Conservation (phyloP, 2,888 invertebrate species). For the Apotomis betuletana region DNA sequence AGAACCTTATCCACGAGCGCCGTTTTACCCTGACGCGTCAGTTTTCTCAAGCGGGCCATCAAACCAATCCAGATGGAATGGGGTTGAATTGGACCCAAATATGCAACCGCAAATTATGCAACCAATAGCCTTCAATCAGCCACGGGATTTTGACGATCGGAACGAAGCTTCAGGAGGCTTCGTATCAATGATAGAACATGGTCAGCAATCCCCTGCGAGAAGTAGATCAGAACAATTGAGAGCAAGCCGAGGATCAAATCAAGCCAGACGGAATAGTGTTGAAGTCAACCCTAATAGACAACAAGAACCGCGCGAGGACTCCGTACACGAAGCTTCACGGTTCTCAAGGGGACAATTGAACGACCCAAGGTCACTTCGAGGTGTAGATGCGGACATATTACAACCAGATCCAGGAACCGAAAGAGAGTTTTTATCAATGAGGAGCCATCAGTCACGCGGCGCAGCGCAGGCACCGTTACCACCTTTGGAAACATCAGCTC, state of each 20-base stretch:
- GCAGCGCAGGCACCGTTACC: background rate
- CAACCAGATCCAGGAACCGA: background rate
- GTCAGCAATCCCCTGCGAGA: background rate
- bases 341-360: background rate
- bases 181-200: background rate
- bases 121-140: background rate
- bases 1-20: background rate
- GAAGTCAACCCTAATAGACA: no score
- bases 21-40: background rate
- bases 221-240: background rate
- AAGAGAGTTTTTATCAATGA: background rate
- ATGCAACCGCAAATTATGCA: background rate
- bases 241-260: no score
- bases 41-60: background rate
- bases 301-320: background rate
- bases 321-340: background rate
- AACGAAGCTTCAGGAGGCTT: slow-evolving; percentile 1
- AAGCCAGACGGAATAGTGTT: no score
- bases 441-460: background rate
- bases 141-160: background rate
- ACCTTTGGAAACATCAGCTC: background rate
- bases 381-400: background rate
- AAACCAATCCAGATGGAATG: background rate
- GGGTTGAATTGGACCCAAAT: background rate
- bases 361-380: background rate